A percentile compares a stretch with the other conserved stretches of the same genome.
These are phyloP conservation scores for Indicator maculatus DNA, from an alignment of 2,113 vertebrate genomes.

Conservation along the genomic window DNA sequence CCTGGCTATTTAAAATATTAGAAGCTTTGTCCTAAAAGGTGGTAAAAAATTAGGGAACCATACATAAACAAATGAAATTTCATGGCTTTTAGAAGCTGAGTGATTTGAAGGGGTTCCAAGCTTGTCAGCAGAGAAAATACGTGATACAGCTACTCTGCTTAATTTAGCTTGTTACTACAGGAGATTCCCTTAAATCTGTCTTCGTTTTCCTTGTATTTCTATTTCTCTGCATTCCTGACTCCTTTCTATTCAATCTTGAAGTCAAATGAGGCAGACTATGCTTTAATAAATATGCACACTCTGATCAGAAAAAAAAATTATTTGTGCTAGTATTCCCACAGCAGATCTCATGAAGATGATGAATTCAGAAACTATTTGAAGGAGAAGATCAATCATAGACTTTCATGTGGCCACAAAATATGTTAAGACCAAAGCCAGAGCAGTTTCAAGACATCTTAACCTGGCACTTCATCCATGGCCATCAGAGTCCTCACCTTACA, in stretches of 20 bases:
- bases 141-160: neutral
- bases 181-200: neutral
- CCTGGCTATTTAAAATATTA: neutral
- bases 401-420: neutral
- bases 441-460: neutral
- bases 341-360: neutral
- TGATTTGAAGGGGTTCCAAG: neutral
- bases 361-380: neutral
- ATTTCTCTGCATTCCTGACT: neutral
- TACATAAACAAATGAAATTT: neutral
- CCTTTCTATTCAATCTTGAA: neutral
- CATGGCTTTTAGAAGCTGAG: neutral
- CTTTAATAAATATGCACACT: constrained; percentile 11
- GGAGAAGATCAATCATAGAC: neutral
- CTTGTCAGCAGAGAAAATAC: neutral
- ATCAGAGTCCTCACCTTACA: neutral
- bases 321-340: neutral
- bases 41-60: neutral
- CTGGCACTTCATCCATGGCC: neutral
- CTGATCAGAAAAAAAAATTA: neutral
- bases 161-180: neutral
- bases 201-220: constrained; percentile 5
- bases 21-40: neutral
- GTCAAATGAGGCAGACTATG: neutral
- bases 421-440: neutral